A percentile compares a stretch with the other conserved stretches of the same genome.
phyloP scores from a whole-genome alignment of 2,888 invertebrate species.

The Conistra vaccinii region DNA sequence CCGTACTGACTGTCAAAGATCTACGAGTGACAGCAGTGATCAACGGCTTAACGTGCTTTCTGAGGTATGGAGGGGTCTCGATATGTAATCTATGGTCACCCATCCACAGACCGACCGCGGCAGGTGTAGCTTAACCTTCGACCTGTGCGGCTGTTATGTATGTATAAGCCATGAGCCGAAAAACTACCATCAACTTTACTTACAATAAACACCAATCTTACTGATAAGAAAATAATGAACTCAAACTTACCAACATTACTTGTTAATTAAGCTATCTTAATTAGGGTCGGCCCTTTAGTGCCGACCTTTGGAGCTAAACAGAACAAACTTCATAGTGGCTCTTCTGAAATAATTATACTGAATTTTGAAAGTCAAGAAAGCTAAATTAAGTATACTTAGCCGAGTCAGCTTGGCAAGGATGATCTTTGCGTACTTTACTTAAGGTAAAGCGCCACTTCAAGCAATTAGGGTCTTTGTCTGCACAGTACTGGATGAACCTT shows the following conservation, averaged over 20 bases:
- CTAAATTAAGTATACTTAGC: slow-evolving; percentile 29
- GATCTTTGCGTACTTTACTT: slow-evolving; percentile 20
- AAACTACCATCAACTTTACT: background rate
- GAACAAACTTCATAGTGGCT: slow-evolving; percentile 22
- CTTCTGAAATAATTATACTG: slow-evolving; percentile 33
- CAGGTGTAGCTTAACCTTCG: background rate
- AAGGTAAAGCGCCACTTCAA: slow-evolving; percentile 31
- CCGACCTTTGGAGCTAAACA: slow-evolving; percentile 14
- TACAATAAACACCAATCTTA: background rate
- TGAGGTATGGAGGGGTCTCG: background rate
- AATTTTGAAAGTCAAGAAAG: slow-evolving; percentile 48
- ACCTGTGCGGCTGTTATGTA: background rate
- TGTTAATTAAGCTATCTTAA: slow-evolving; percentile 54
- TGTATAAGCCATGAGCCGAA: background rate
- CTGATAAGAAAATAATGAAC: slow-evolving; percentile 39
- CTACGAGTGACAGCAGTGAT: no score
- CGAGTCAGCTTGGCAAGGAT: slow-evolving; percentile 10
- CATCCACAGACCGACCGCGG: background rate
- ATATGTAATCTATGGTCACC: background rate
- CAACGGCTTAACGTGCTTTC: background rate
- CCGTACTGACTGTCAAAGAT: no score
- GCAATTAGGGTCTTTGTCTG: slow-evolving; percentile 37
- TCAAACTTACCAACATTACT: slow-evolving; percentile 31
- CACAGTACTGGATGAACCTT: background rate
- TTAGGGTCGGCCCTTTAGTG: slow-evolving; percentile 32